These are phyloP conservation scores for Lordiphosa fenestrarum DNA, from an alignment of 2,888 invertebrate genomes.

Conservation along the genomic window DNA sequence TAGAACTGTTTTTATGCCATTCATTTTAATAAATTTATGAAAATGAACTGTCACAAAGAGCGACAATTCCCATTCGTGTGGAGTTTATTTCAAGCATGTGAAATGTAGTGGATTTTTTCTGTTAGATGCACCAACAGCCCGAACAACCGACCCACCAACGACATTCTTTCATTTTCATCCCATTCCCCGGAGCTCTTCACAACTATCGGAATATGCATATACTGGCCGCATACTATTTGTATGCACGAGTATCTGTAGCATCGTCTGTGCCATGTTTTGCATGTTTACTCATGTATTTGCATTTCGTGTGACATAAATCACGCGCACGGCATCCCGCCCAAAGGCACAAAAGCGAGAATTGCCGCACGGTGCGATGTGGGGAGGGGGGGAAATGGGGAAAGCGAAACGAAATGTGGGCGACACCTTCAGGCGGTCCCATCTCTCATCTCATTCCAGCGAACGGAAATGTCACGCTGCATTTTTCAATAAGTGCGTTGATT, in stretches of 20 bases:
- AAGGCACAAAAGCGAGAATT: slow-evolving; percentile 54
- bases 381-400: slow-evolving; percentile 1
- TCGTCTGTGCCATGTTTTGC: slow-evolving; percentile 57
- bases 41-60: not conserved
- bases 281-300: slow-evolving; percentile 72
- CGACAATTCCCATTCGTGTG: slow-evolving; percentile 35
- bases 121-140: slow-evolving; percentile 25
- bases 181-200: slow-evolving; percentile 28
- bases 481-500: slow-evolving; percentile 67
- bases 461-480: slow-evolving; percentile 66
- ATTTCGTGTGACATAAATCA: slow-evolving; percentile 73
- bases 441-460: slow-evolving; percentile 20
- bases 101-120: slow-evolving; percentile 36
- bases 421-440: slow-evolving; percentile 29
- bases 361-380: slow-evolving; percentile 8
- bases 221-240: not conserved
- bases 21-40: not conserved
- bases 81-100: slow-evolving; percentile 58
- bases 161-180: slow-evolving; percentile 1
- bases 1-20: not conserved
- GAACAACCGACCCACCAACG: not conserved
- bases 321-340: slow-evolving; percentile 62
- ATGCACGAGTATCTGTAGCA: slow-evolving; percentile 21
- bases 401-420: slow-evolving; percentile 18
- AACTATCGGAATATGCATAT: slow-evolving; percentile 15